A percentile compares a stretch with the other conserved stretches of the same genome.
Evolutionary conservation across 1,140 invertebrate genomes (phyloP).

Genomic region (Drosophila funebris): DNA sequence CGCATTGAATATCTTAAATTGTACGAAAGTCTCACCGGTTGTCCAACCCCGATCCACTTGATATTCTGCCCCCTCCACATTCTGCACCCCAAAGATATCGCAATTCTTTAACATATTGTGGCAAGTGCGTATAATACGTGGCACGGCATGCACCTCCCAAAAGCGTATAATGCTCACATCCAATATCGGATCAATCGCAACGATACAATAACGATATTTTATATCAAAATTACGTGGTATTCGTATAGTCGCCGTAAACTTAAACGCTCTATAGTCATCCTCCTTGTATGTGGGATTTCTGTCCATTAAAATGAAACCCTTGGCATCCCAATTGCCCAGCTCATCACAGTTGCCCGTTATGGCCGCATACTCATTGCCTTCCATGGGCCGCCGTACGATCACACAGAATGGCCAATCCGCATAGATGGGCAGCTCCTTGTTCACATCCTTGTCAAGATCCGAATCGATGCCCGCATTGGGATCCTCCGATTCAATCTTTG

Average conservation of each 20-base stretch:
- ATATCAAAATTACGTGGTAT: slow-evolving; percentile 88
- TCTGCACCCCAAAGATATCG: slow-evolving; percentile 88
- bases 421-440: slow-evolving; percentile 10
- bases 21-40: slow-evolving; percentile 91
- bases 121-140: slow-evolving; percentile 85
- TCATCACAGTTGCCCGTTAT: slow-evolving; percentile 83
- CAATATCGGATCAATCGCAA: slow-evolving; percentile 84
- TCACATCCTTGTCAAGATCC: not conserved
- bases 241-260: slow-evolving; percentile 84
- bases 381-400: not conserved
- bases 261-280: not conserved
- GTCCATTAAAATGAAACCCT: slow-evolving; percentile 84
- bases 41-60: slow-evolving; percentile 93
- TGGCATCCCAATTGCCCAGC: slow-evolving; percentile 84
- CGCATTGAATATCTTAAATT: slow-evolving; percentile 93
- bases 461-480: not conserved
- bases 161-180: slow-evolving; percentile 88
- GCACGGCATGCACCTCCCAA: slow-evolving; percentile 92
- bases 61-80: slow-evolving; percentile 67
- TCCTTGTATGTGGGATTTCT: slow-evolving; percentile 16
- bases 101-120: slow-evolving; percentile 66
- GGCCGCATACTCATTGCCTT: slow-evolving; percentile 83
- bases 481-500: not conserved
- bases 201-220: slow-evolving; percentile 92
- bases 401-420: slow-evolving; percentile 65